Base-by-base conservation (phyloP, 2,797 vertebrate species). In the Alca torda region DNA sequence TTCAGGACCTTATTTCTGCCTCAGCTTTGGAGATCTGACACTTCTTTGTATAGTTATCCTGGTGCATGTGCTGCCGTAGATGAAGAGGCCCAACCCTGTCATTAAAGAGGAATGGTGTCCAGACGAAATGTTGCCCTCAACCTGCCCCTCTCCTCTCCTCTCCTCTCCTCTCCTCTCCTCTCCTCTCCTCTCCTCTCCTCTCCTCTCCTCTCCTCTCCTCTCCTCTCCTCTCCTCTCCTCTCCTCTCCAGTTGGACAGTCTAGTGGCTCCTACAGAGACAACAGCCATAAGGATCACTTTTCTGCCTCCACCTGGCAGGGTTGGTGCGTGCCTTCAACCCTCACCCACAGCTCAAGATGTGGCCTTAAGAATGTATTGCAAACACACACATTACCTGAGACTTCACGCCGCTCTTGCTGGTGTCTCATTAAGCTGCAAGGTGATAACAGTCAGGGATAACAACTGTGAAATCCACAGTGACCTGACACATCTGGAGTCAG, bases 391-490 rank as follows among this genome's bases (percentile, higher is more conserved):
- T 68, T 37, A 77, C 45, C 68, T 26, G 46, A 90, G 61, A 85
- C 61, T 85, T 87, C 57, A 87, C 54, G 75, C 57, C 91, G 61
- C 33, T 84, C 24, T 81, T 50, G 26, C 41, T 59, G 51, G 31
- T 74, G 54, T 51, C 80, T 92, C 73, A 86, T 85, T 86, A 75
- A 85, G 50, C 43, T 89, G 51, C 41, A 75, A 31, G 9, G 63
- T 88, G 73, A 30, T 59, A 95, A 80, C n/a, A 78, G 75, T 35
- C 63, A 41, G 43, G 13, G 59, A 41, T 45, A 83, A 82, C 77
- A 89, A 72, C 73, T 72, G 64, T 81, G 88, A 93, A 95, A 94
- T 65, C 50, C 72, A 72, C 59, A 39, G n/a, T 59, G 57, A 73
- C 37, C 46, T 83, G 51, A 37, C 31, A 75, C 53, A 65, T 74